Base-by-base conservation (phyloP, 2,888 invertebrate genomes). In the Platerodrilus igneus region DNA sequence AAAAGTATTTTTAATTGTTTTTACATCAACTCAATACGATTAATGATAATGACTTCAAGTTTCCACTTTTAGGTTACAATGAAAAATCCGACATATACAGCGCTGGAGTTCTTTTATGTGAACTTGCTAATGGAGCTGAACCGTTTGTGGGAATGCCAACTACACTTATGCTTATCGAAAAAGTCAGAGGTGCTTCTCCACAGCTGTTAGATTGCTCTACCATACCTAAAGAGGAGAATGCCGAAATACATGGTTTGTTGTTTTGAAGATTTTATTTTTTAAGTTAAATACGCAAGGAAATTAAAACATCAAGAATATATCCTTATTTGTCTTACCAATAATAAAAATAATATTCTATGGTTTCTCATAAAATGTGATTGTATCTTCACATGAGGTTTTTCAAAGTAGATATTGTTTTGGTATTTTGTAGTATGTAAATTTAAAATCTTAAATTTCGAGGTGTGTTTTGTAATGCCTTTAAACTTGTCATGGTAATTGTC, bases 31-130 rank as follows among this genome's bases (percentile, higher is more conserved):
- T 11, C 4, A 11, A 2, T 2, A 3, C 5, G 13, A 9, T 11
- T 2, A 23, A n/a, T 1, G 6, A 4, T 2, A 11, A 21, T 21
- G 3, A 9, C 4, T 37, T 52, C n/a, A n/a, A n/a, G n/a, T n/a
- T n/a, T n/a, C n/a, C n/a, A n/a, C 3, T 18, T 52, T 23, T 34
- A 58, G 94, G 95, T 2, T 95, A 93, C 64, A 86, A 87, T 58
- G 84, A 84, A 60, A 86, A 86, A 53, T 88, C 91, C 0, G 95
- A 95, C 67, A 81, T 93, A 8, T 95, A 95, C 64, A 93, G 93
- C 42, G 60, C 93, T 23, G 95, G 95, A 13, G 86, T 94, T 47
- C 76, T 88, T 3, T 77, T 84, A 28, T 93, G 92, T 64, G 92
- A 92, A 68, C 68, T 91, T 41, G 90, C 86, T 23, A 94, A 94